These are phyloP conservation scores for Menidia menidia DNA, from an alignment of 2,797 vertebrate genomes.

Conservation along the genomic window DNA sequence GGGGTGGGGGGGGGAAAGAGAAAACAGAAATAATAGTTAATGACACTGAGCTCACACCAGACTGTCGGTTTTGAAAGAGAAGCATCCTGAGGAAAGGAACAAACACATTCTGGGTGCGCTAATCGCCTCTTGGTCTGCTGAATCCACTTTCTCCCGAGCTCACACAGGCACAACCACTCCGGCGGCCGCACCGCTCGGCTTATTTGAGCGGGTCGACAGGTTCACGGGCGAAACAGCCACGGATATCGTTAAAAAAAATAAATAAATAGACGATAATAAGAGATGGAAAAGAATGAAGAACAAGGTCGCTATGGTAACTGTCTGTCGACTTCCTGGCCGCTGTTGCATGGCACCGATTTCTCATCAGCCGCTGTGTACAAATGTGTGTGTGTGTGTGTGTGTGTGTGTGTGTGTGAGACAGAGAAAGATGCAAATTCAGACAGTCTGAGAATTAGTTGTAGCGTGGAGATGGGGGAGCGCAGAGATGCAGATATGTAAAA, in stretches of 20 bases:
- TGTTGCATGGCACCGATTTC: slow-evolving; percentile 76
- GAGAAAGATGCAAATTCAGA: slow-evolving; percentile 95
- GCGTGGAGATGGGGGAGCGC: slow-evolving; percentile 82
- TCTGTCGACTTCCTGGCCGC: slow-evolving; percentile 87
- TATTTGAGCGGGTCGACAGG: slow-evolving; percentile 85
- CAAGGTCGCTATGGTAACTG: slow-evolving; percentile 97
- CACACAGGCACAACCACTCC: slow-evolving; percentile 69
- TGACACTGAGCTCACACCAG: slow-evolving; percentile 10
- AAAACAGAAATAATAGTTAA: slow-evolving; percentile 43
- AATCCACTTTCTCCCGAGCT: slow-evolving; percentile 42
- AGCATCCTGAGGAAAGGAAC: slow-evolving; percentile 12
- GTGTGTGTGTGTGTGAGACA: slow-evolving; percentile 84
- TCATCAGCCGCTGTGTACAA: slow-evolving; percentile 55
- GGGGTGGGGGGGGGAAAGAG: slow-evolving; percentile 19
- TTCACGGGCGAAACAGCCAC: slow-evolving; percentile 79
- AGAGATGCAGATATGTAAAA: slow-evolving; percentile 97
- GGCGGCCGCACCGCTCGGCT: slow-evolving; percentile 63
- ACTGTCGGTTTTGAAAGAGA: background rate
- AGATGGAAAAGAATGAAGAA: slow-evolving; percentile 76
- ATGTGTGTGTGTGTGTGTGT: slow-evolving; percentile 71
- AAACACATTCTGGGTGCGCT: slow-evolving; percentile 17
- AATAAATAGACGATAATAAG: slow-evolving; percentile 73
- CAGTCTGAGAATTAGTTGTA: slow-evolving; percentile 98
- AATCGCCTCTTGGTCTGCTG: slow-evolving; percentile 47
- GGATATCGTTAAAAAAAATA: slow-evolving; percentile 86